Evolutionary conservation across 2,888 invertebrate species (phyloP).

Genomic region (Lepas anatifera): DNA sequence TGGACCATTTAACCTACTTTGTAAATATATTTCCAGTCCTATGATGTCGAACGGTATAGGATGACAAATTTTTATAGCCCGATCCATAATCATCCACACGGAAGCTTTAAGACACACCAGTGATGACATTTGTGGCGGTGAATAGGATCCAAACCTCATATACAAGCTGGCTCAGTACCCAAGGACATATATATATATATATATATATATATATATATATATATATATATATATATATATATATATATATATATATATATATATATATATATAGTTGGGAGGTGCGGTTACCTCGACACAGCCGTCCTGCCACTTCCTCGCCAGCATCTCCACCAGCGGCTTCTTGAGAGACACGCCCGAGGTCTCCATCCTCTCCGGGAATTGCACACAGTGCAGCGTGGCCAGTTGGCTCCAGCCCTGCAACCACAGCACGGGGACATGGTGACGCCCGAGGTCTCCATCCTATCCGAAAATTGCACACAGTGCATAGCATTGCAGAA

Average conservation of each 20-base stretch:
- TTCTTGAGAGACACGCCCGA: conserved; percentile 62
- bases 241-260: conserved; percentile 15
- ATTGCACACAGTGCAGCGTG: conserved; percentile 85
- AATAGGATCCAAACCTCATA: too few relatives aligned
- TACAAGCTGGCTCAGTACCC: too few relatives aligned
- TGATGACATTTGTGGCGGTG: too few relatives aligned
- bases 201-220: too few relatives aligned
- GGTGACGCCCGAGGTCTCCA: conserved; percentile 55
- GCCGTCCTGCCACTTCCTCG: conserved; percentile 95
- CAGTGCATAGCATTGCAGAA: too few relatives aligned
- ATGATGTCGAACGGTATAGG: too few relatives aligned
- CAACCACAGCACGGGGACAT: conserved; percentile 85
- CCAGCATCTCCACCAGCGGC: conserved; percentile 94
- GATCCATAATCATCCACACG: too few relatives aligned
- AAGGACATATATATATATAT: too few relatives aligned
- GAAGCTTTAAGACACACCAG: too few relatives aligned
- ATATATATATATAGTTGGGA: conserved; percentile 13
- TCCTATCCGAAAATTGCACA: conserved; percentile 86
- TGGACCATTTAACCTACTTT: too few relatives aligned
- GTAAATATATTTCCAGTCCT: too few relatives aligned
- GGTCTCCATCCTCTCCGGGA: conserved; percentile 78
- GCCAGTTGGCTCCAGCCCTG: conserved; percentile 96
- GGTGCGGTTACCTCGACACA: conserved; percentile 66
- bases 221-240: background rate
- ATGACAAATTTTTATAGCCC: too few relatives aligned